Evolutionary conservation across 1,140 invertebrate genomes (phyloP).

Genomic region (Drosophila fuyamai): DNA sequence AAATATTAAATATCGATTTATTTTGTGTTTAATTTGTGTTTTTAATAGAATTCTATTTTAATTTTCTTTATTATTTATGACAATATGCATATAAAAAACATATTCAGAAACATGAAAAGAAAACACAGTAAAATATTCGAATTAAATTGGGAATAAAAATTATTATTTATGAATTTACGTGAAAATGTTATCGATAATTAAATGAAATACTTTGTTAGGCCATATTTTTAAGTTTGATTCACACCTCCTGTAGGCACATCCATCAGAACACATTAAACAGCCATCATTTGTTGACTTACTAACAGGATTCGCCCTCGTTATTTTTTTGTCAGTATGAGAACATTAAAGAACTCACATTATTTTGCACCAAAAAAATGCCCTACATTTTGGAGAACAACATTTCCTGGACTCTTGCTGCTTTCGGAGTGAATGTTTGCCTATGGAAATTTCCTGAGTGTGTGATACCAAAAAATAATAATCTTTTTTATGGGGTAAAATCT

Average conservation of each 20-base stretch:
- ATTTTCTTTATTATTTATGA: conserved; percentile 13
- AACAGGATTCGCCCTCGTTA: background rate
- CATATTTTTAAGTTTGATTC: background rate
- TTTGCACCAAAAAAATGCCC: background rate
- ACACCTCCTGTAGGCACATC: conserved; percentile 3
- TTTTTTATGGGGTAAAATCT: no score
- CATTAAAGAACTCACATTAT: background rate
- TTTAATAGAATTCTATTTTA: conserved; percentile 17
- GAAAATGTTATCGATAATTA: background rate
- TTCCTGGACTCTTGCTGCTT: no score
- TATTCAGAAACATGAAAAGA: conserved; percentile 12
- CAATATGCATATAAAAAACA: conserved; percentile 21
- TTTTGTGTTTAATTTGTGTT: conserved; percentile 13
- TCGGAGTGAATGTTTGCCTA: no score
- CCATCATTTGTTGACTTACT: conserved; percentile 3
- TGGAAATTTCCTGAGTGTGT: no score
- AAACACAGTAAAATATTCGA: conserved; percentile 2
- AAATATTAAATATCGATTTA: conserved; percentile 24
- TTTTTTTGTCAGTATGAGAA: background rate
- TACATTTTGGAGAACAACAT: no score
- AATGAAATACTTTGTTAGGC: background rate
- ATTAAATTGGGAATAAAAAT: conserved; percentile 5
- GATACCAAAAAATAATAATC: no score
- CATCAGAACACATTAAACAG: conserved; percentile 8
- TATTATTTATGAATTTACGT: conserved; percentile 2